Conservation (phyloP, 2,888 invertebrate genomes). For the Plebejus argus region DNA sequence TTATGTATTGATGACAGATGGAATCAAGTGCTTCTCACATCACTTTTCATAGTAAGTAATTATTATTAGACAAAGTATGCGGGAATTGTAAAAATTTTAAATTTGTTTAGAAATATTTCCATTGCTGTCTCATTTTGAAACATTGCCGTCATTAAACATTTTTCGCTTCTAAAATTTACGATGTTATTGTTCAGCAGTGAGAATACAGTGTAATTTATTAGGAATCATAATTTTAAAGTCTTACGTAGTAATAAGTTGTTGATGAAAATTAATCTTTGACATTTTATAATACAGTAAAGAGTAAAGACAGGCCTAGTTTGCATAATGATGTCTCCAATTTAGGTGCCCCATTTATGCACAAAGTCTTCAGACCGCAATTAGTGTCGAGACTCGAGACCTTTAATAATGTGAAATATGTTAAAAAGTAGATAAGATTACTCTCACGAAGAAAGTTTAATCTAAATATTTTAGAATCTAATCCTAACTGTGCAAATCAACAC, state of each 20-base stretch:
- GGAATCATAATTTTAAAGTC: not conserved
- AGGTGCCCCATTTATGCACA: not conserved
- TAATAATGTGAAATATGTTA: too few relatives aligned
- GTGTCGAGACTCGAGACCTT: too few relatives aligned
- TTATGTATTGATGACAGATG: too few relatives aligned
- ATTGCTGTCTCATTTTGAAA: not conserved
- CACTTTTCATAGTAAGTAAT: not conserved
- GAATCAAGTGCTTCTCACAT: not conserved
- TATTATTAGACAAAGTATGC: not conserved
- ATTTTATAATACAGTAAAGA: not conserved
- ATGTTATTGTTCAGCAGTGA: constrained; percentile 6
- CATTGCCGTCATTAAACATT: constrained; percentile 5
- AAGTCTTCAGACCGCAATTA: not conserved
- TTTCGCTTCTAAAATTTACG: constrained; percentile 7
- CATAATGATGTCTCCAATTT: not conserved
- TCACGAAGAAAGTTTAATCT: too few relatives aligned
- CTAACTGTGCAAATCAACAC: not conserved
- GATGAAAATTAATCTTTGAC: not conserved
- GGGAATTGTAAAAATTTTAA: not conserved
- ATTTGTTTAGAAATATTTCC: not conserved
- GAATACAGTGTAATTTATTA: not conserved
- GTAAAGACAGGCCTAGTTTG: not conserved
- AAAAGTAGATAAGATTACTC: too few relatives aligned
- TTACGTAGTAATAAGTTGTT: not conserved
- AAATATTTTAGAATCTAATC: not conserved